Conservation (phyloP, 2,888 invertebrate genomes). For the Tenodera sinensis region DNA sequence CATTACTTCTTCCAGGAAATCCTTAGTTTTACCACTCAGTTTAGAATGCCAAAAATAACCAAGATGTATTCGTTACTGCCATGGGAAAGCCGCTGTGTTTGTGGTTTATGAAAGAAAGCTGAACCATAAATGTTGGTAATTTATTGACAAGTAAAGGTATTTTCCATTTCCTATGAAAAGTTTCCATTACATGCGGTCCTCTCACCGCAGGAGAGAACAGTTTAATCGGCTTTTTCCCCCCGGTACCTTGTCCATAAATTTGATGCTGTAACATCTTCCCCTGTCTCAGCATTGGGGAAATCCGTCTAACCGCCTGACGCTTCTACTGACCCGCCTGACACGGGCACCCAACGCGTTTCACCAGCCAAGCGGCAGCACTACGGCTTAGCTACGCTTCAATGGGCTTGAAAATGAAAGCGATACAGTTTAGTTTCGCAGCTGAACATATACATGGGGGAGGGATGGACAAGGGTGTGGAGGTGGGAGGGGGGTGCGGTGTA, state of each 20-base stretch:
- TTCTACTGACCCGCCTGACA: background rate
- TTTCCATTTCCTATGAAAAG: background rate
- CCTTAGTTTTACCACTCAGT: background rate
- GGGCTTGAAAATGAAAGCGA: conserved; percentile 19
- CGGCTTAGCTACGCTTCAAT: conserved; percentile 16
- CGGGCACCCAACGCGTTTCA: background rate
- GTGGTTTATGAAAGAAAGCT: background rate
- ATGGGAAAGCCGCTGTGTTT: background rate
- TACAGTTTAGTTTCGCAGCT: conserved; percentile 14
- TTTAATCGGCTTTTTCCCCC: background rate
- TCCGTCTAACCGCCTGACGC: background rate
- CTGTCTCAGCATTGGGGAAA: background rate
- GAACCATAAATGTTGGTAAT: background rate
- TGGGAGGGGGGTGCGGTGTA: background rate
- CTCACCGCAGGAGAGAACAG: background rate
- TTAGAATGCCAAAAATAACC: background rate
- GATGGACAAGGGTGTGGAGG: background rate
- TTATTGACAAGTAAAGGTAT: background rate
- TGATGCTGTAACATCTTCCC: background rate
- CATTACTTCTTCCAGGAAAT: too few relatives aligned
- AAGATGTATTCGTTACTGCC: background rate
- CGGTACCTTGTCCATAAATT: background rate
- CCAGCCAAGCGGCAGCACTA: background rate
- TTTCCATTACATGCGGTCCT: background rate
- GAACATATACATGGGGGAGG: background rate